Percentiles rank a stretch among this genome's conserved stretches.
Evolutionary conservation across 1,140 invertebrate species (phyloP).

Genomic region (Penaeus chinensis): DNA sequence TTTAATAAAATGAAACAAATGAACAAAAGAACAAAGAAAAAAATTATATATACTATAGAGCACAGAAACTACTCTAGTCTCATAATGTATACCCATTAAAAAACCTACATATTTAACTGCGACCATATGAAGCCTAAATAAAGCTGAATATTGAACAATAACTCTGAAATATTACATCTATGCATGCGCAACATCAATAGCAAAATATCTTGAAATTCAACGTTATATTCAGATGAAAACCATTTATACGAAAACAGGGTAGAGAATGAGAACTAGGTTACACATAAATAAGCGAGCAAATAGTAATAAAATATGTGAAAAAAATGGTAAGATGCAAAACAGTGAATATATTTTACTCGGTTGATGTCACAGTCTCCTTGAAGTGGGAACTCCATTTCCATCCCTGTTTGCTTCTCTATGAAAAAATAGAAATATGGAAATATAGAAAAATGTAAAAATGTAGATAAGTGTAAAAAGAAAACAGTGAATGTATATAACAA

Average conservation of each 20-base stretch:
- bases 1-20: slow-evolving; percentile 17
- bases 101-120: background rate
- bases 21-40: slow-evolving; percentile 22
- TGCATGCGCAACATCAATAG: slow-evolving; percentile 58
- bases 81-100: background rate
- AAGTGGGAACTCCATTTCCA: slow-evolving; percentile 61
- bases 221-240: slow-evolving; percentile 49
- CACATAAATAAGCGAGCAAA: slow-evolving; percentile 58
- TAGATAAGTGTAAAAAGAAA: slow-evolving; percentile 47
- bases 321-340: slow-evolving; percentile 58
- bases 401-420: slow-evolving; percentile 61
- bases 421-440: slow-evolving; percentile 62
- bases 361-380: slow-evolving; percentile 60
- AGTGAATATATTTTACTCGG: slow-evolving; percentile 60
- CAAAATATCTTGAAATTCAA: slow-evolving; percentile 58
- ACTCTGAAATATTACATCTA: slow-evolving; percentile 47
- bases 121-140: slow-evolving; percentile 53
- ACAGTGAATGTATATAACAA: slow-evolving; percentile 25
- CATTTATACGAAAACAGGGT: slow-evolving; percentile 51
- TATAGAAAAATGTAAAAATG: slow-evolving; percentile 61
- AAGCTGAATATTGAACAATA: slow-evolving; percentile 50
- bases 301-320: slow-evolving; percentile 57
- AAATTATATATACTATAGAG: slow-evolving; percentile 25
- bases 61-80: slow-evolving; percentile 25
- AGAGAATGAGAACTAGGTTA: slow-evolving; percentile 53